Evolutionary conservation across 1,140 invertebrate species (phyloP), one percentile per base, ranked within the genome.

Genomic region (Paralvinella palmiformis): DNA sequence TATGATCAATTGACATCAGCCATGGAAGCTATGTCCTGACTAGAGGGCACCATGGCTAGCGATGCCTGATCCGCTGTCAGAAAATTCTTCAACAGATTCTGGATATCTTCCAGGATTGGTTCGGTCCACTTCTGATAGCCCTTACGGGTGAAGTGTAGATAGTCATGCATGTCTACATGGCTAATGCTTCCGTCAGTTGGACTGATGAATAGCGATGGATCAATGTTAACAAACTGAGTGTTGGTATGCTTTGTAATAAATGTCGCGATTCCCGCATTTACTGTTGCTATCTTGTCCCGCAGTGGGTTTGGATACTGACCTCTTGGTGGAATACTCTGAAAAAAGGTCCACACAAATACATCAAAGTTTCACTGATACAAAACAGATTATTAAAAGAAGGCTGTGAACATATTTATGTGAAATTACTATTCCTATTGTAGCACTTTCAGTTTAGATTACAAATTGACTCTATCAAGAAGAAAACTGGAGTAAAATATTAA

Each of bases 101-200:
- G 76, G 31, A 80, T 71, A 65, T 78, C 72, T 31, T 80, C 78
- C 27, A 77, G 64, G 2, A 81, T 64, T 1, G 76, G 74, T 50
- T 81, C 79, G 60, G 72, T 74, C 3, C 79, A 65, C 78, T 92
- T 92, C 70, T 85, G 83, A 79, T 91, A 91, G 45, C 90, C 91
- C 58, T 86, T 82, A 79, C 89, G 88, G 2, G 90, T 92, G 35
- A 92, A 84, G 74, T 92, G 88, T 32, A 93, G 83, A 79, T 92
- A 94, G 79, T 95, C 92, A 73, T 88, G 86, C 89, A 94, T 91
- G 75, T 94, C 91, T 72, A 87, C 87, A 74, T 91, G 88, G 75
- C 87, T 89, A 61, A 94, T 91, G 27, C 85, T 86, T 7, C 88
- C 90, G 44, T 83, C 82, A 72, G 89, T 86, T 37, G 67, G 37